Evolutionary conservation across 2,888 invertebrate genomes (phyloP), one percentile per base, ranked within the genome.

Genomic region (Cacoxenus indagator): DNA sequence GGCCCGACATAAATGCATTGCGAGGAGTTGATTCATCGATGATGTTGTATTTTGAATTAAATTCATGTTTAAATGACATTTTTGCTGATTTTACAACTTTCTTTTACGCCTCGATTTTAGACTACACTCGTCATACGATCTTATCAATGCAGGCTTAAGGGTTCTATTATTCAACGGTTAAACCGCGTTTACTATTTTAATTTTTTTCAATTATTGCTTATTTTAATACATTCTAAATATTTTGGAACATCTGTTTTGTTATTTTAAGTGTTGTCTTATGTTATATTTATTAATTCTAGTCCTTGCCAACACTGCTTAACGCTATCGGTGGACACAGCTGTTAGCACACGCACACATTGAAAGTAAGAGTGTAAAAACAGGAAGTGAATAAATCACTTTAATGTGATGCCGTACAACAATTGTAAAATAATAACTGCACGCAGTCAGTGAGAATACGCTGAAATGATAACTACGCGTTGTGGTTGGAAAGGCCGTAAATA

Each of bases 1-100:
- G 92, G 0, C 91, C 93, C 57, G 91, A 91, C 62, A 93, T 86
- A 14, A 89, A 88, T 1, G 89, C 82, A 81, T 92, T 91, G 14
- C 89, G 87, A 0, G 93, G 93, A 0, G 92, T 91, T 0, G 77
- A 74, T 1, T 88, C 86, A 73, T 91, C 89, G 48, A 91, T 75
- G 59, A 91, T 87, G 19, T 87, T 81, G 70, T 88, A 88, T 71
- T 87, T 87, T 61, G 78, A 72, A 77, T 88, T 88, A 37, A 87
- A 87, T 19, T 87, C 86, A 22, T 77, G 71, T 54, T 75, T 72
- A 9, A 77, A 74, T 1, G 69, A n/a, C 59, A 73, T 73, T 24
- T 22, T 17, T 14, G 14, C 37, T 37, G 1, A 8, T 8, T 37
- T 37, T 37, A 4, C n/a, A n/a, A n/a, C n/a, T n/a, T n/a, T n/a